Percentiles rank a stretch among this genome's conserved stretches.
phyloP scores from a whole-genome alignment of 1,140 invertebrate species.

The Phocides pigmalion region DNA sequence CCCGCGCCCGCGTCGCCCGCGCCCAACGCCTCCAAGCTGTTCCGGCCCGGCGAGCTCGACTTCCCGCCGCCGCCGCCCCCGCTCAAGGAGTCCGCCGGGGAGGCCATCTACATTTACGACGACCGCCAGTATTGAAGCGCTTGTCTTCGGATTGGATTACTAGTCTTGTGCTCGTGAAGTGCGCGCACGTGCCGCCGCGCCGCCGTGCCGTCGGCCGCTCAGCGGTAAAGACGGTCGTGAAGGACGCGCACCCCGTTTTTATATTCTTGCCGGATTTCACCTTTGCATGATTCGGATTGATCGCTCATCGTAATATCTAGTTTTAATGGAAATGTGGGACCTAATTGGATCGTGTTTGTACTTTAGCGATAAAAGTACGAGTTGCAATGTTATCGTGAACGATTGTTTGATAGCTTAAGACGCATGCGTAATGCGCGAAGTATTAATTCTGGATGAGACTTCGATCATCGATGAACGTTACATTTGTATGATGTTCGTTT shows the following conservation, averaged over 20 bases:
- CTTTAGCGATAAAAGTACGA: constrained; percentile 19
- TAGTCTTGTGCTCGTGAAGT: constrained; percentile 39
- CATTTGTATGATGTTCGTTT: constrained; percentile 35
- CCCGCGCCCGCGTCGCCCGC: constrained; percentile 85
- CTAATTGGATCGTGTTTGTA: constrained; percentile 50
- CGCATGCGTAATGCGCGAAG: constrained; percentile 35
- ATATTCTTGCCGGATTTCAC: constrained; percentile 70
- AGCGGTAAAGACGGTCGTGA: constrained; percentile 12
- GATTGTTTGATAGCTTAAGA: constrained; percentile 8
- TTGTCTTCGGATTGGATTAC: constrained; percentile 21
- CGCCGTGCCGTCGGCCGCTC: not conserved
- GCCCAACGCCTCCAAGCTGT: constrained; percentile 76
- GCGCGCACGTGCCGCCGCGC: constrained; percentile 4
- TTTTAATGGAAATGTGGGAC: constrained; percentile 60
- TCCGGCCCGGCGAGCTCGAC: constrained; percentile 80
- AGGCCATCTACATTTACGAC: constrained; percentile 84
- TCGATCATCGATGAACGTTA: not conserved
- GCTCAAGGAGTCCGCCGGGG: constrained; percentile 87
- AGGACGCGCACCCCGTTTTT: constrained; percentile 31
- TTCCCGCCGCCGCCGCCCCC: constrained; percentile 85
- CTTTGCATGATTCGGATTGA: constrained; percentile 43
- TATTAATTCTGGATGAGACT: constrained; percentile 22
- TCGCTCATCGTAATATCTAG: constrained; percentile 41
- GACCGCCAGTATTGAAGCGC: constrained; percentile 70
- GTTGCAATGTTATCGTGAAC: constrained; percentile 6